phyloP scores from a whole-genome alignment of 2,797 vertebrate genomes.

The Leptodactylus fallax region DNA sequence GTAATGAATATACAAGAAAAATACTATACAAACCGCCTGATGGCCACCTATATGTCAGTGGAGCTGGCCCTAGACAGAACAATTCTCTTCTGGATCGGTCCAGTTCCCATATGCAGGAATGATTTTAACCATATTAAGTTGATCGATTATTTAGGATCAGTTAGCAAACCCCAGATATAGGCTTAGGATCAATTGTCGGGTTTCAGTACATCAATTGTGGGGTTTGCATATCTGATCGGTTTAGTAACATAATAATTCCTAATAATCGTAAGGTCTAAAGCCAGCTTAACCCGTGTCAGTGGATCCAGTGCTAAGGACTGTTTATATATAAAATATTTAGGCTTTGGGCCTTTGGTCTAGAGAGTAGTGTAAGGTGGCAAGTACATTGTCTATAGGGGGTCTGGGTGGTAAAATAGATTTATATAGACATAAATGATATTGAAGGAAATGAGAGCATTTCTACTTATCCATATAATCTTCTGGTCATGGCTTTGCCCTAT shows the following conservation, averaged over 20 bases:
- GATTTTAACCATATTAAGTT: not conserved
- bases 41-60: constrained; percentile 83
- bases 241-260: not conserved
- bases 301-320: constrained; percentile 83
- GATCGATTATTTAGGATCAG: not conserved
- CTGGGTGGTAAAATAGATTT: constrained; percentile 8
- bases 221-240: no score
- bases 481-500: constrained; percentile 5
- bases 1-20: constrained; percentile 98
- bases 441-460: not conserved
- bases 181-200: not conserved
- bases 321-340: constrained; percentile 73
- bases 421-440: constrained; percentile 10
- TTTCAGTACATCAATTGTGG: not conserved
- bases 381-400: not conserved
- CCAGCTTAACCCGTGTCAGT: constrained; percentile 64
- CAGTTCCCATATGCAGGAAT: not conserved
- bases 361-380: constrained; percentile 34
- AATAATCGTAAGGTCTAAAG: not conserved
- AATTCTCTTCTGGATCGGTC: not conserved
- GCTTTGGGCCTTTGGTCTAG: constrained; percentile 75
- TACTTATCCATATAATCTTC: not conserved
- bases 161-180: not conserved
- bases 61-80: constrained; percentile 60
- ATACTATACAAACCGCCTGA: constrained; percentile 96